Evolutionary conservation across 1,140 invertebrate species (phyloP), one percentile per base, ranked within the genome.

Genomic region (Cyclina sinensis): DNA sequence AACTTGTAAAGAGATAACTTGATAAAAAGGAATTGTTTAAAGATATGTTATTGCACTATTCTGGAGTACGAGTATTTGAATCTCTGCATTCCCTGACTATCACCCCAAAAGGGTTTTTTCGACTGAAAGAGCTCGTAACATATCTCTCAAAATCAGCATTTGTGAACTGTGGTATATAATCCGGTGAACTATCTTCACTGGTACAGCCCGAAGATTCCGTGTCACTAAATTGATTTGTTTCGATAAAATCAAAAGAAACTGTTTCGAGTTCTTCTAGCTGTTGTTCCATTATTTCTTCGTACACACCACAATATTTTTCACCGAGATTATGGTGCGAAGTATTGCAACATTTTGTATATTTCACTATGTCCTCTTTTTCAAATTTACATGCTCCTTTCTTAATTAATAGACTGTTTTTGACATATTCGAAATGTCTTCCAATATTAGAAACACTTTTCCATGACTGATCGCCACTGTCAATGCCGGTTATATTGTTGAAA

Each of bases 271-370:
- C 43, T 68, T 89, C 90, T 48, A 86, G 35, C 51, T 91, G 86
- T 43, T 78, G 62, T 81, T 91, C 83, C 88, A 87, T 87, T 24
- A 87, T 80, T 59, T 80, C 24, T 80, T 87, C 85, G 43, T 87
- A 87, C 74, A 87, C 74, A 21, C 85, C 85, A 37, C 85, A 87
- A 70, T 87, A 87, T 21, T 70, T 87, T 46, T 70, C 57, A 54
- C 46, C 37, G 43, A 78, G 46, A 48, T 78, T 27, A 54, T 51
- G 27, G 37, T 78, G 74, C 5, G 74, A 54, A 54, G 35, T 78
- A 54, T 30, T 27, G 30, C 74, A 78, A 54, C 74, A 78, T 78
- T 78, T 78, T 54, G 48, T 30, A 54, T 35, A 51, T 14, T 78
- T 78, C 1, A 27, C 70, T 51, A 78, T 18, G 54, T 78, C 74